Evolutionary conservation across 2,888 invertebrate genomes (phyloP).

Genomic region (Allolobophora icterica): DNA sequence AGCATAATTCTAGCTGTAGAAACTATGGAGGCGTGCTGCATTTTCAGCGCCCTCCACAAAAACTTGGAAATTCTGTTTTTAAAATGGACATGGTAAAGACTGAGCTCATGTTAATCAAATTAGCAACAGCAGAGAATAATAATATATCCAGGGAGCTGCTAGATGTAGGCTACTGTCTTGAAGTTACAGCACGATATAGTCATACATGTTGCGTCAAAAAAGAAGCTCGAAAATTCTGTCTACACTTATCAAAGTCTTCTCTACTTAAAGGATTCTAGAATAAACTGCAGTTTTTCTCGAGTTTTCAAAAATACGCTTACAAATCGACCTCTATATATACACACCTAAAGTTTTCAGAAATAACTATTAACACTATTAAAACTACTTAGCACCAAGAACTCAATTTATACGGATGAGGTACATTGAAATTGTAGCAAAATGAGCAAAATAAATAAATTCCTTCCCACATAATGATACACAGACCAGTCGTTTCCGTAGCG

Average conservation of each 20-base stretch:
- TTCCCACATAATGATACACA: neutral
- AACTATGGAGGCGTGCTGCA: neutral
- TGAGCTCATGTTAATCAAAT: neutral
- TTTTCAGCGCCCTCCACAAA: neutral
- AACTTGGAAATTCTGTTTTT: neutral
- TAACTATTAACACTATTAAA: neutral
- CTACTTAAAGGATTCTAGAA: neutral
- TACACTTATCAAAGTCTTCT: neutral
- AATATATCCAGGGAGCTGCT: neutral
- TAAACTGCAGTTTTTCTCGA: neutral
- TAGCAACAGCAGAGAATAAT: neutral
- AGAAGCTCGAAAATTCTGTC: neutral
- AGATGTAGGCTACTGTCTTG: neutral
- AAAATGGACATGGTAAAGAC: neutral
- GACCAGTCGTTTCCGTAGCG: no score
- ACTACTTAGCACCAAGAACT: conserved; percentile 9
- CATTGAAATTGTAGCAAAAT: conserved; percentile 9
- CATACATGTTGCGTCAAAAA: neutral
- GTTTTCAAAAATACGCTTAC: neutral
- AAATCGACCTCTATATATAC: neutral
- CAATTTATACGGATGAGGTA: neutral
- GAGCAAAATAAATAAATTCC: conserved; percentile 10
- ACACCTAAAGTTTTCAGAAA: neutral
- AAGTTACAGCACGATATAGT: no score
- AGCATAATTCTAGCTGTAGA: neutral